A percentile compares a stretch with the other conserved stretches of the same genome.
Evolutionary conservation across 1,140 invertebrate genomes (phyloP).

Genomic region (Cyphomyrmex costatus): DNA sequence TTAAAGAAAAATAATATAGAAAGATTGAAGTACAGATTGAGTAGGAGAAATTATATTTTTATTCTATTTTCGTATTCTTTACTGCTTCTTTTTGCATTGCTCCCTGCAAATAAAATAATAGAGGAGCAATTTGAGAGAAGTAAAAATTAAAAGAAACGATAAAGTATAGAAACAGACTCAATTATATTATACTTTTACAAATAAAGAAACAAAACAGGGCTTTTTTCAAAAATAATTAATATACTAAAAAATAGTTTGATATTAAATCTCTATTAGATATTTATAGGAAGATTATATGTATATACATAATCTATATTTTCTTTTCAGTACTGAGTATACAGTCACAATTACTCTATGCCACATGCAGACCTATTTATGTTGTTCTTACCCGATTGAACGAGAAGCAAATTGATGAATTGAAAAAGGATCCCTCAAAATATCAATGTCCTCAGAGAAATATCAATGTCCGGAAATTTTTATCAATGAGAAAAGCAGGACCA

Average conservation of each 20-base stretch:
- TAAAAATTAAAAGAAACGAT: neutral
- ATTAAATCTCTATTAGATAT: neutral
- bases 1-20: neutral
- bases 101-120: neutral
- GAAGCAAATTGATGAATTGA: slow-evolving; percentile 81
- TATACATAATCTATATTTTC: neutral
- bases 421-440: slow-evolving; percentile 78
- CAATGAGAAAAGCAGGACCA: slow-evolving; percentile 70
- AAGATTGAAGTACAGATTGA: neutral
- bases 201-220: neutral
- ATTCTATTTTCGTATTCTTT: neutral
- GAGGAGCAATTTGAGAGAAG: neutral
- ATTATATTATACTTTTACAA: neutral
- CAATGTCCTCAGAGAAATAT: slow-evolving; percentile 55
- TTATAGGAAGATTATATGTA: slow-evolving; percentile 19
- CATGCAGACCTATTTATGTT: slow-evolving; percentile 85
- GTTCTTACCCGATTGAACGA: slow-evolving; percentile 83
- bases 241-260: too few relatives aligned
- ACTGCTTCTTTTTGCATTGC: neutral
- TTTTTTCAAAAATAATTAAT: too few relatives aligned
- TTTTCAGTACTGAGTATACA: slow-evolving; percentile 78
- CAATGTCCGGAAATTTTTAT: slow-evolving; percentile 65
- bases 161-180: neutral
- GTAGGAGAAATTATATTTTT: neutral
- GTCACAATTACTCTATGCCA: slow-evolving; percentile 82